These are phyloP conservation scores for Tetranychus cinnabarinus DNA, from an alignment of 1,140 invertebrate genomes.

Conservation along the genomic window DNA sequence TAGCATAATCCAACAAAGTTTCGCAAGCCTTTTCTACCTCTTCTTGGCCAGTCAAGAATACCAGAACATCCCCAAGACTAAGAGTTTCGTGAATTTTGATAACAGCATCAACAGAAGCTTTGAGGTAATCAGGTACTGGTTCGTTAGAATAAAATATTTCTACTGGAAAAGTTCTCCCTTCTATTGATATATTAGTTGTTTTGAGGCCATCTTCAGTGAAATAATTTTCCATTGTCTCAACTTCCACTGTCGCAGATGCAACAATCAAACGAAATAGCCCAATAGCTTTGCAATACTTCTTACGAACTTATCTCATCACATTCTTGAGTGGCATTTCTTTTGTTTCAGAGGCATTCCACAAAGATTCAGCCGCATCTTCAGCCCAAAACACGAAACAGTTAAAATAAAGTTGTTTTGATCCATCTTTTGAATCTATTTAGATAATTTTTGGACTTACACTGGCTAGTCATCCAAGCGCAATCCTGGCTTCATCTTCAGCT, in stretches of 20 bases:
- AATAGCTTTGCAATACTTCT: slow-evolving; percentile 51
- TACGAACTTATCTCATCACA: no score
- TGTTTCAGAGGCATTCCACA: no score
- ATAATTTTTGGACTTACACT: no score
- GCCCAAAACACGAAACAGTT: no score
- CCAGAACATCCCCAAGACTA: slow-evolving; percentile 56
- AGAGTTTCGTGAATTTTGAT: slow-evolving; percentile 70
- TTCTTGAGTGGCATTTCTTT: no score
- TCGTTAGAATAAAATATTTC: slow-evolving; percentile 61
- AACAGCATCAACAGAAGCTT: slow-evolving; percentile 56
- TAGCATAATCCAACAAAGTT: slow-evolving; percentile 25
- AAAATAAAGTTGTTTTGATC: no score
- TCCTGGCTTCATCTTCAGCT: no score
- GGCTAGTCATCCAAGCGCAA: no score
- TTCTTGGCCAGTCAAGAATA: slow-evolving; percentile 83
- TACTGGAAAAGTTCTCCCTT: slow-evolving; percentile 68
- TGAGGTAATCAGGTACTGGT: slow-evolving; percentile 71
- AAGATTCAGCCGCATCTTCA: no score
- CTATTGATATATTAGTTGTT: slow-evolving; percentile 50
- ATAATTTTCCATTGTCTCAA: slow-evolving; percentile 57
- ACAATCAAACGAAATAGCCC: slow-evolving; percentile 59
- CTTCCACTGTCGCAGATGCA: slow-evolving; percentile 88
- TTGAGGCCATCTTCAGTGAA: slow-evolving; percentile 37
- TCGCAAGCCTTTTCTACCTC: slow-evolving; percentile 53
- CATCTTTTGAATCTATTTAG: no score